Evolutionary conservation across 2,888 invertebrate species (phyloP).

Genomic region (Erebia palarica): DNA sequence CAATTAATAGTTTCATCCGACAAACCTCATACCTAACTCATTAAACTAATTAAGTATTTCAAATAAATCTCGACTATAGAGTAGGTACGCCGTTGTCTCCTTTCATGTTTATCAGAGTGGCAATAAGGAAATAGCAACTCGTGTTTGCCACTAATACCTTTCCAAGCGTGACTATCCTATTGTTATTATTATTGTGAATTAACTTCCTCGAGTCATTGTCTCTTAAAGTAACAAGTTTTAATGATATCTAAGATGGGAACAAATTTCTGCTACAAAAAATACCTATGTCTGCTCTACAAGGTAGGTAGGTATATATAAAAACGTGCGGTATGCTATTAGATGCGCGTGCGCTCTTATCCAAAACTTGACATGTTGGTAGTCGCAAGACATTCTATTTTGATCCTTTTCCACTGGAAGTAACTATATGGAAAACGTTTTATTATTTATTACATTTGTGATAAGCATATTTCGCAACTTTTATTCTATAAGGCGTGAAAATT

Average conservation of each 20-base stretch:
- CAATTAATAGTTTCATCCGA: constrained; percentile 5
- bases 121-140: constrained; percentile 68
- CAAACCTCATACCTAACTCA: constrained; percentile 15
- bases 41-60: constrained; percentile 2
- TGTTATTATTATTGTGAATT: constrained; percentile 69
- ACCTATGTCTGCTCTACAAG: constrained; percentile 39
- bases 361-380: constrained; percentile 51
- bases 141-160: constrained; percentile 66
- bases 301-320: constrained; percentile 31
- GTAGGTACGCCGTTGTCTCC: constrained; percentile 31
- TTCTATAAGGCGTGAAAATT: constrained; percentile 80
- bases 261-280: constrained; percentile 44
- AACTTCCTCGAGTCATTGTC: constrained; percentile 70
- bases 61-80: constrained; percentile 7
- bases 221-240: constrained; percentile 56
- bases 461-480: constrained; percentile 79
- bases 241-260: constrained; percentile 56
- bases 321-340: constrained; percentile 48
- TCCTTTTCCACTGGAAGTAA: constrained; percentile 44
- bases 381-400: constrained; percentile 62
- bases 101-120: constrained; percentile 46
- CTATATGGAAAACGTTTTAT: constrained; percentile 50
- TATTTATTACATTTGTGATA: constrained; percentile 70
- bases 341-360: constrained; percentile 66
- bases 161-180: constrained; percentile 69